phyloP scores from a whole-genome alignment of 2,113 vertebrate genomes.

The Irena cyanogastra region DNA sequence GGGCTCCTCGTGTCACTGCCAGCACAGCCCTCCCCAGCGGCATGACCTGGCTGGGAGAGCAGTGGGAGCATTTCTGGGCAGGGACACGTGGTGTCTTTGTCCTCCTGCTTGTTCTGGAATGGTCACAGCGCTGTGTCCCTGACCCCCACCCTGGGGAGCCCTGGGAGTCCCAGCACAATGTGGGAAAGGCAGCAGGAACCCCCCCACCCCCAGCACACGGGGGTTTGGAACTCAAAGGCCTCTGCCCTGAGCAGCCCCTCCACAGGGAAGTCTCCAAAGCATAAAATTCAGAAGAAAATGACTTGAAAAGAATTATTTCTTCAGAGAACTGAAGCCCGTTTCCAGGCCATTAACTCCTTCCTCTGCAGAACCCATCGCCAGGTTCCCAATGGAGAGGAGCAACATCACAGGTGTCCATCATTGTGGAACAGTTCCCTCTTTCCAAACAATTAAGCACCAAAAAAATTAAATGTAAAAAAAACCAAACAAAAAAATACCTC shows the following conservation, averaged over 20 bases:
- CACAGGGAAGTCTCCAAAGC: background rate
- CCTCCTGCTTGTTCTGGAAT: background rate
- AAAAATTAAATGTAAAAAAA: background rate
- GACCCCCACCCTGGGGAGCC: background rate
- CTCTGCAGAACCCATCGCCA: background rate
- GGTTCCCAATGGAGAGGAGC: background rate
- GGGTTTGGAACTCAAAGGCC: background rate
- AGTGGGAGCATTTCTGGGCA: background rate
- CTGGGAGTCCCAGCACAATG: rapidly evolving
- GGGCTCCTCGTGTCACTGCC: rapidly evolving
- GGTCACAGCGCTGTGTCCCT: rapidly evolving
- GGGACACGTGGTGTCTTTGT: rapidly evolving
- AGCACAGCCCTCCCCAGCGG: rapidly evolving
- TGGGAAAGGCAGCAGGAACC: background rate
- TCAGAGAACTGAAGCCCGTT: background rate
- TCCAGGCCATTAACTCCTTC: slow-evolving; percentile 14
- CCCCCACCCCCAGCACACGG: rapidly evolving
- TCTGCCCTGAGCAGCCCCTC: background rate
- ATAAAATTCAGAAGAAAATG: background rate
- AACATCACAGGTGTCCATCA: background rate
- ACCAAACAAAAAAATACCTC: background rate
- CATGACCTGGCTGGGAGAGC: rapidly evolving
- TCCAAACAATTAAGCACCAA: background rate
- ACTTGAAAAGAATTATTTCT: background rate
- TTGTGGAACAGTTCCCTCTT: background rate